Evolutionary conservation across 1,140 invertebrate species (phyloP), one percentile per base, ranked within the genome.

Genomic region (Meloidogyne floridensis): DNA sequence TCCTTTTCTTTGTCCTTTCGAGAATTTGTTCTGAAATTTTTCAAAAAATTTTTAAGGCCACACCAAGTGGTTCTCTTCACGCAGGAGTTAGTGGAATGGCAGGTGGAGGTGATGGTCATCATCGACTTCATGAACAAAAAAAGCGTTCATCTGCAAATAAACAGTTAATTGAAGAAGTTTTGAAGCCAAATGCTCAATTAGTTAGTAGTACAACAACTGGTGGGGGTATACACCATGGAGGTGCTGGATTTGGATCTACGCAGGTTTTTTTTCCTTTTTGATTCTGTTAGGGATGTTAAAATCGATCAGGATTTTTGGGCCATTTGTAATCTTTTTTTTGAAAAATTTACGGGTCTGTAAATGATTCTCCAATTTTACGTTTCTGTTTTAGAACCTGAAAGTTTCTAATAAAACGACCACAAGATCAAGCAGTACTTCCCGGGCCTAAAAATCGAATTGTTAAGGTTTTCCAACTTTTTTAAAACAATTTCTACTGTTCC

Each of bases 11-110:
- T 32, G 32, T 32, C 32, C 32, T 32, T 32, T 32, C 32, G 42
- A 15, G 53, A 13, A 18, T 13, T 80, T 32, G 15, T 82, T 15
- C 18, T 5, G 10, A 59, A 20, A 13, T 82, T 72, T 18, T 20
- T 82, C 4, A 3, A 83, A 53, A 15, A 42, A 82, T 54, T 42
- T 82, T 81, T 87, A 72, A 90, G 89, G 84, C 84, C 3, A 90
- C 88, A 10, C 88, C 89, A 70, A 87, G 85, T 59, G 89, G 89
- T 13, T 89, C 89, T 32, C 65, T 90, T 20, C 88, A 90, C 71
- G 88, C 87, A 13, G 79, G 74, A 65, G 78, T 70, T 56, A 78
- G 77, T 11, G 70, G 59, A 65, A 65, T 65, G 59, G 59, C 77
- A 2, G 65, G 32, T 43, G 84, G 80, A 47, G 65, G 65, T 8